phyloP scores from a whole-genome alignment of 2,113 vertebrate species.

The Malurus alboscapulatus region DNA sequence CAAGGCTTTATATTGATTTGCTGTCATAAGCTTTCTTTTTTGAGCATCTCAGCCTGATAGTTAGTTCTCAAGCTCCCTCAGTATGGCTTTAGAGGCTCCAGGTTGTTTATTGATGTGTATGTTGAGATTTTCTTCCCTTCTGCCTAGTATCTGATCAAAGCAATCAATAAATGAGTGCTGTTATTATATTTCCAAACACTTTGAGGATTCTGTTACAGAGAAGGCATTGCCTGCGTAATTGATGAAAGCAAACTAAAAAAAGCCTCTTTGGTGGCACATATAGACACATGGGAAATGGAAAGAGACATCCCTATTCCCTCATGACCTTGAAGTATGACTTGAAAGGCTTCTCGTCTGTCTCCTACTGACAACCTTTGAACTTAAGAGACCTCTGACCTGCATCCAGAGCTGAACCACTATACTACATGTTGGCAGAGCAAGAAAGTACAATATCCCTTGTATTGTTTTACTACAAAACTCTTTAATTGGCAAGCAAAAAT shows the following conservation, averaged over 20 bases:
- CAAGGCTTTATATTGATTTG: conserved; percentile 40
- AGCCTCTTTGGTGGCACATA: neutral
- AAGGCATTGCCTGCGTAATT: conserved; percentile 5
- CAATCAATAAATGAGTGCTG: conserved; percentile 57
- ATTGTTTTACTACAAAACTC: neutral
- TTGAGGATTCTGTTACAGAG: conserved; percentile 21
- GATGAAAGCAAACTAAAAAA: conserved; percentile 30
- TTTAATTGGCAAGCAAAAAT: neutral
- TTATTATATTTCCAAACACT: conserved; percentile 53
- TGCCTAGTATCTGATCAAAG: conserved; percentile 51
- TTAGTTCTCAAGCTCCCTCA: conserved; percentile 13
- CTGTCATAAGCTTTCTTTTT: conserved; percentile 50
- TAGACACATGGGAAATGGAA: neutral
- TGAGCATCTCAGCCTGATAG: neutral
- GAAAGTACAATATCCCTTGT: neutral
- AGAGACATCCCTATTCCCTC: neutral
- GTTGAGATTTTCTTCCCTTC: conserved; percentile 36
- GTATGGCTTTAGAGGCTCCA: conserved; percentile 27
- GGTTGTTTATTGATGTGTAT: conserved; percentile 40
- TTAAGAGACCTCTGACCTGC: neutral
- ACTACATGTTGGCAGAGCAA: neutral
- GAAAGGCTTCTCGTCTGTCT: neutral
- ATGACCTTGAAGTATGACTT: conserved; percentile 15
- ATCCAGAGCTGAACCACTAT: neutral
- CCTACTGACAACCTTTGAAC: neutral